A percentile compares a stretch with the other conserved stretches of the same genome.
phyloP scores from a whole-genome alignment of 2,888 invertebrate species.

The Melipona bicolor region DNA sequence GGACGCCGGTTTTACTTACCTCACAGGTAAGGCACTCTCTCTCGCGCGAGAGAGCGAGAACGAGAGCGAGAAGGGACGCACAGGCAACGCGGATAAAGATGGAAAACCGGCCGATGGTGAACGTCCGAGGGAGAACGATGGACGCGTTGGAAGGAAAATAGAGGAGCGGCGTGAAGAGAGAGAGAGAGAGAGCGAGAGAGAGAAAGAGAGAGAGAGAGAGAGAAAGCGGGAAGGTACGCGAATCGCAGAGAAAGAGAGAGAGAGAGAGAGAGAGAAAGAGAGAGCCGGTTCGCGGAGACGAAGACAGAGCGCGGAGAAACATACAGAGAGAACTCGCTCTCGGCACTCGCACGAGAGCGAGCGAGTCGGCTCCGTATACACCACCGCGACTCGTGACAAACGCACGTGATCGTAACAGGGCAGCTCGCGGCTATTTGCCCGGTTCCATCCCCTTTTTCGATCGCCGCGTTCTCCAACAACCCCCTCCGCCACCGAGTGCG shows the following conservation, averaged over 20 bases:
- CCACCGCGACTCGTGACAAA: slow-evolving; percentile 70
- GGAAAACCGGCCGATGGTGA: neutral
- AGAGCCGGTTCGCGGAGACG: slow-evolving; percentile 39
- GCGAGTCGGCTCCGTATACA: slow-evolving; percentile 71
- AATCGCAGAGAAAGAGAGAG: slow-evolving; percentile 16
- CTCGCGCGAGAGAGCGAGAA: slow-evolving; percentile 54
- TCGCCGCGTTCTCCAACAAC: slow-evolving; percentile 8
- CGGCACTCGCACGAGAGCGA: slow-evolving; percentile 70
- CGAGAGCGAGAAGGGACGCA: slow-evolving; percentile 26
- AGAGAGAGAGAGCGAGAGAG: slow-evolving; percentile 31
- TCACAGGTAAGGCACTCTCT: slow-evolving; percentile 80
- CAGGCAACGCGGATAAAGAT: slow-evolving; percentile 3
- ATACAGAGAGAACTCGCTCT: slow-evolving; percentile 64
- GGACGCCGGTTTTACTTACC: slow-evolving; percentile 82
- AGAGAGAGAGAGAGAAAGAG: slow-evolving; percentile 33
- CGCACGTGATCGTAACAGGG: slow-evolving; percentile 70
- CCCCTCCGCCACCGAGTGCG: neutral
- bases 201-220: slow-evolving; percentile 22
- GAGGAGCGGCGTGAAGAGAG: slow-evolving; percentile 14
- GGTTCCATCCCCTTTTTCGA: slow-evolving; percentile 51
- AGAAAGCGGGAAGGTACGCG: slow-evolving; percentile 26
- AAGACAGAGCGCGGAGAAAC: slow-evolving; percentile 65
- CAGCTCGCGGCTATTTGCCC: slow-evolving; percentile 59
- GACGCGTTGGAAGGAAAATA: slow-evolving; percentile 25
- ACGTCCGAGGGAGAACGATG: slow-evolving; percentile 46